A percentile compares a stretch with the other conserved stretches of the same genome.
Evolutionary conservation across 2,888 invertebrate species (phyloP).

Genomic region (Vanessa cardui): DNA sequence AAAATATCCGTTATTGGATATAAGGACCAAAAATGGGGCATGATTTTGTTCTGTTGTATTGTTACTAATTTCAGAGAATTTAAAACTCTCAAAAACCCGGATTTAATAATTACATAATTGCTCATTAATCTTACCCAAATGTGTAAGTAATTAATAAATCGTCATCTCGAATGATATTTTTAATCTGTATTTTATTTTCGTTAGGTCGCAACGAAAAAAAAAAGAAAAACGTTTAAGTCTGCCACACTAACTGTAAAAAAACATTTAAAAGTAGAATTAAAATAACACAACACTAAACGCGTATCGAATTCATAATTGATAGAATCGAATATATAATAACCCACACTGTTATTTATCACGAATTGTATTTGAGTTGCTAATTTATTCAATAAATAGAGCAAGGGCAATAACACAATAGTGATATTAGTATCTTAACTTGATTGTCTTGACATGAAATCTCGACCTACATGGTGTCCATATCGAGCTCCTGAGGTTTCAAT

Average conservation of each 20-base stretch:
- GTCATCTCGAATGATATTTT: too few species aligned
- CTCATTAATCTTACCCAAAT: too few species aligned
- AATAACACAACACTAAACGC: constrained; percentile 44
- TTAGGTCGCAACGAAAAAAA: background rate
- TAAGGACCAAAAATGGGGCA: too few species aligned
- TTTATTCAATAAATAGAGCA: constrained; percentile 55
- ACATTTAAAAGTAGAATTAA: constrained; percentile 20
- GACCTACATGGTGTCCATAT: constrained; percentile 26
- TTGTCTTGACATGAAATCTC: constrained; percentile 42
- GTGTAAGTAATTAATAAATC: too few species aligned
- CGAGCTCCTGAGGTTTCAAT: constrained; percentile 20
- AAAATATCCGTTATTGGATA: too few species aligned
- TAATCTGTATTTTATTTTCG: too few species aligned
- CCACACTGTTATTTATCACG: constrained; percentile 48
- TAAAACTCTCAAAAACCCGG: too few species aligned
- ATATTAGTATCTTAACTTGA: constrained; percentile 38
- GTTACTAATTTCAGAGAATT: too few species aligned
- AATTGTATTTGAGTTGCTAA: constrained; percentile 50
- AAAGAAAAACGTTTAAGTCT: background rate
- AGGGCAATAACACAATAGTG: constrained; percentile 49
- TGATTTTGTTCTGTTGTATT: too few species aligned
- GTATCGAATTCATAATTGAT: constrained; percentile 55
- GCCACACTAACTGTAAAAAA: constrained; percentile 13
- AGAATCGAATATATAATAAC: constrained; percentile 57
- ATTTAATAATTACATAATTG: too few species aligned